Evolutionary conservation across 2,888 invertebrate species (phyloP), one percentile per base, ranked within the genome.

Genomic region (Heliothis peltigera): DNA sequence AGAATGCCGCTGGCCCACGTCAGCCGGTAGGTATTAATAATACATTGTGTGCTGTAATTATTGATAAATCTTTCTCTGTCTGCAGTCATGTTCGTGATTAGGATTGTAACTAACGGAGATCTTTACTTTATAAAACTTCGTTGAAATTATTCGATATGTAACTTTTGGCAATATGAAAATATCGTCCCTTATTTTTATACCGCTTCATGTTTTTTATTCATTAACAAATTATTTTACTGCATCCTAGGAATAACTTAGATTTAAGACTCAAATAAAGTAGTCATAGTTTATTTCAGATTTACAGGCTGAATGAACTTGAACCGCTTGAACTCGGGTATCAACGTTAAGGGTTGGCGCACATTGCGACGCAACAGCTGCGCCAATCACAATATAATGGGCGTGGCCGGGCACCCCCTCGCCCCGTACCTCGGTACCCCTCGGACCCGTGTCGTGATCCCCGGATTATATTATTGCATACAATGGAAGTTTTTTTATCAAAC

Each of bases 381-480:
- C 94, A 95, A 95, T 95, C 95, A 94, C 95, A 94, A 94, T 94
- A 89, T 67, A 89, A 88, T 86, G 91, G 95, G 94, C 93, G 94
- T 92, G 94, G 90, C 80, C 72, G 84, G 66, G 78, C 86, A 87
- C 86, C 82, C 85, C 79, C 84, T 84, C 83, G 79, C 75, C 80
- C 78, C 84, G 79, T 74, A 79, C 78, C 71, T 75, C 81, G 17
- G 47, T 70, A 87, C 87, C 82, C 84, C 81, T 84, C 81, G 79
- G 79, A 73, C 87, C 88, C 85, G 88, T 82, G 84, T 82, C 85
- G 87, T 88, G 91, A 91, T 91, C 90, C 91, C 89, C 85, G 91
- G 90, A 93, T 93, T 92, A 92, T 92, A 91, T 92, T 93, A 92
- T 91, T 89, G 89, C 87, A 86, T 89, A 94, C 93, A 94, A 95